Evolutionary conservation across 2,888 invertebrate genomes (phyloP).

Genomic region (Malthinus seriepunctatus): DNA sequence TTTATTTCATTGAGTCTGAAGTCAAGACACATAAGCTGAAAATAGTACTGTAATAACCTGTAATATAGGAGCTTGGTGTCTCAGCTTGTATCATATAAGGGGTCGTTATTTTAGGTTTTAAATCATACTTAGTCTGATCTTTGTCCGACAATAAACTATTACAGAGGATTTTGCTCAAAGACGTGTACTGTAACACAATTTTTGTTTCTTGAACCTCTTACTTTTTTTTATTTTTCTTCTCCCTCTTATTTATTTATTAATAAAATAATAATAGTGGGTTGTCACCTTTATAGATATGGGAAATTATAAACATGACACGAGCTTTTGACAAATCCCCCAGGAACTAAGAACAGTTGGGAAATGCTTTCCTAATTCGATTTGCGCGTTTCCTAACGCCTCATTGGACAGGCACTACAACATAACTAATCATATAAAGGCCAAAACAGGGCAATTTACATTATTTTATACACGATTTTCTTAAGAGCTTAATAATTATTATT

Average conservation of each 20-base stretch:
- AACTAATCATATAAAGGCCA: conserved; percentile 44
- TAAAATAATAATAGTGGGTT: conserved; percentile 14
- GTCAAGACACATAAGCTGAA: conserved; percentile 49
- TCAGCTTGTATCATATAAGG: conserved; percentile 44
- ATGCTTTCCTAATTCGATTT: conserved; percentile 48
- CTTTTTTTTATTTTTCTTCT: no score
- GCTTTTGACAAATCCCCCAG: conserved; percentile 42
- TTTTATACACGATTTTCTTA: conserved; percentile 2
- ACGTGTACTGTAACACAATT: conserved; percentile 34
- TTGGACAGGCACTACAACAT: conserved; percentile 43
- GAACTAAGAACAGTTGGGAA: conserved; percentile 42
- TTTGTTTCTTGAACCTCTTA: conserved; percentile 18
- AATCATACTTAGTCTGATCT: conserved; percentile 49
- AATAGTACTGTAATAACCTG: conserved; percentile 54
- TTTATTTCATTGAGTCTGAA: conserved; percentile 39
- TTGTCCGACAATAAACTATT: conserved; percentile 41
- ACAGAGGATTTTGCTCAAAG: conserved; percentile 33
- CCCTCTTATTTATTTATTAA: conserved; percentile 2
- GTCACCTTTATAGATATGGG: conserved; percentile 18
- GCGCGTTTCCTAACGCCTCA: conserved; percentile 45
- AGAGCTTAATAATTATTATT: no score
- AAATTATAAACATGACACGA: conserved; percentile 45
- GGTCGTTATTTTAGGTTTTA: conserved; percentile 37
- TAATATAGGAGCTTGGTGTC: conserved; percentile 50
- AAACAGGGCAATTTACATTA: conserved; percentile 28